Conservation (phyloP, 2,797 vertebrate genomes). For the Microchirus variegatus region DNA sequence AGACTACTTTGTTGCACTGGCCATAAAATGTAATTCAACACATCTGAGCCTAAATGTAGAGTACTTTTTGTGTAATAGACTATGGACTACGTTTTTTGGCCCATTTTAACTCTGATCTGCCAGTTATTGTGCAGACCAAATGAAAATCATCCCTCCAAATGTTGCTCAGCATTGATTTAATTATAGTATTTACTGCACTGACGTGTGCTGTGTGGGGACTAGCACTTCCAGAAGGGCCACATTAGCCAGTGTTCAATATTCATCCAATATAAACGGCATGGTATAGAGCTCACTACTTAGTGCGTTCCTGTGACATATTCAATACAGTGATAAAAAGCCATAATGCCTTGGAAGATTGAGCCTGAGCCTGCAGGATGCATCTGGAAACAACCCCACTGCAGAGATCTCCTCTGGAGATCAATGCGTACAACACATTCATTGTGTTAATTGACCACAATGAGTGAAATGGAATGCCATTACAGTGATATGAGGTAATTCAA, state of each 20-base stretch:
- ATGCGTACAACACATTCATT: slow-evolving; percentile 62
- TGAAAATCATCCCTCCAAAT: neutral
- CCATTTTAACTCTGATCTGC: neutral
- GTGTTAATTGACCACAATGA: slow-evolving; percentile 59
- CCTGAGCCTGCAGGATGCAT: slow-evolving; percentile 18
- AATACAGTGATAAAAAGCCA: slow-evolving; percentile 49
- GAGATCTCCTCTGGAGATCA: slow-evolving; percentile 50
- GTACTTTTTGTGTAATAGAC: neutral
- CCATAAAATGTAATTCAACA: neutral
- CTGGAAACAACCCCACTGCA: slow-evolving; percentile 49
- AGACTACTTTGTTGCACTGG: too few relatives aligned
- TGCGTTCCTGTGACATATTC: slow-evolving; percentile 41
- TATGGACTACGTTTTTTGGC: neutral
- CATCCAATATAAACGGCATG: slow-evolving; percentile 31
- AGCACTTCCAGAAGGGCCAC: slow-evolving; percentile 26
- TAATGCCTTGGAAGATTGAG: slow-evolving; percentile 34
- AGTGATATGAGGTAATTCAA: slow-evolving; percentile 48
- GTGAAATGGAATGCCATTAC: slow-evolving; percentile 38
- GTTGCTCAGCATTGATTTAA: slow-evolving; percentile 27
- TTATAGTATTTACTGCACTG: slow-evolving; percentile 15
- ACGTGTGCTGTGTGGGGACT: slow-evolving; percentile 9
- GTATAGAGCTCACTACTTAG: slow-evolving; percentile 25
- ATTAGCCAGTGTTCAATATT: slow-evolving; percentile 43
- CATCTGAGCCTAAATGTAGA: neutral
- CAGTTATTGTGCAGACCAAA: neutral